Conservation (phyloP, 2,113 vertebrate genomes). For the Callorhinus ursinus region DNA sequence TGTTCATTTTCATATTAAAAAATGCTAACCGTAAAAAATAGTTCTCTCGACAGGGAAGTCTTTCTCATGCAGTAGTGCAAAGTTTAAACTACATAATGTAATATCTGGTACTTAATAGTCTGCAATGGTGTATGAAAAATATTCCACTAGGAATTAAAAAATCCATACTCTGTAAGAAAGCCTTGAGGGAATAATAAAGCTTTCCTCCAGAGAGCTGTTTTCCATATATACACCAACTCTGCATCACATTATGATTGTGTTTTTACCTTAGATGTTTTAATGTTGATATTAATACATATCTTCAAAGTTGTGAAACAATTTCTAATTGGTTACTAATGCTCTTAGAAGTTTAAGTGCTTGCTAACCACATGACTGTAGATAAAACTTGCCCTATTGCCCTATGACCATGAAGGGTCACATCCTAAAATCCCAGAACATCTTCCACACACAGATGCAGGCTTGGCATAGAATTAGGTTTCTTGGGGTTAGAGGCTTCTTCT, state of each 20-base stretch:
- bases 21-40: slow-evolving; percentile 76
- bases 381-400: not conserved
- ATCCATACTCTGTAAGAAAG: slow-evolving; percentile 85
- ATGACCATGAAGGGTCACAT: not conserved
- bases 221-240: slow-evolving; percentile 81
- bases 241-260: slow-evolving; percentile 79
- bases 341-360: slow-evolving; percentile 15
- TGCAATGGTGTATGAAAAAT: slow-evolving; percentile 89
- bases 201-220: slow-evolving; percentile 86
- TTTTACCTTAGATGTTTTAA: slow-evolving; percentile 82
- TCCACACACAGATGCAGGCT: not conserved
- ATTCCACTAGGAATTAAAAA: slow-evolving; percentile 88
- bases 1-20: slow-evolving; percentile 85
- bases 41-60: slow-evolving; percentile 81
- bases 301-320: slow-evolving; percentile 77
- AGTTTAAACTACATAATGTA: slow-evolving; percentile 87
- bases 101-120: slow-evolving; percentile 88
- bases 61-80: slow-evolving; percentile 81
- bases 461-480: not conserved
- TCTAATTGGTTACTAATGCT: slow-evolving; percentile 76
- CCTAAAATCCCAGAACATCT: not conserved
- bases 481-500: not conserved
- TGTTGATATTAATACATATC: slow-evolving; percentile 72
- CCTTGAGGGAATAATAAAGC: slow-evolving; percentile 86
- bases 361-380: slow-evolving; percentile 7